phyloP scores from a whole-genome alignment of 2,797 vertebrate genomes.

The Poeciliopsis gracilis region DNA sequence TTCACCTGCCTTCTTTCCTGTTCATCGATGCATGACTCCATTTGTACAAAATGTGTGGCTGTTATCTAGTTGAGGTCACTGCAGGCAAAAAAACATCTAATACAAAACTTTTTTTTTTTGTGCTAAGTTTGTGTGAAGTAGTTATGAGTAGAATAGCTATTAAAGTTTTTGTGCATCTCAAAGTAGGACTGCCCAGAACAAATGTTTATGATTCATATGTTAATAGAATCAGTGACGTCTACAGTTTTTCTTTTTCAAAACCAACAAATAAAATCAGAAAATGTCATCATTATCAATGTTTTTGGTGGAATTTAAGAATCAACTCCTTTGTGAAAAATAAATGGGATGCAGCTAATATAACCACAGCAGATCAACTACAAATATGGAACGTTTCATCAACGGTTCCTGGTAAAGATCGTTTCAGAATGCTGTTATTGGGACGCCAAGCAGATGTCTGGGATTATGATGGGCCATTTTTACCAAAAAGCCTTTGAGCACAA shows the following conservation, averaged over 20 bases:
- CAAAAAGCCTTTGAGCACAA: not conserved
- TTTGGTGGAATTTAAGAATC: not conserved
- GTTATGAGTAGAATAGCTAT: not conserved
- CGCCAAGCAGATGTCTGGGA: not conserved
- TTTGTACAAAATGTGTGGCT: not conserved
- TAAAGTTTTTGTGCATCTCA: not conserved
- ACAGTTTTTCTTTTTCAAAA: not conserved
- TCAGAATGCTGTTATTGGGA: not conserved
- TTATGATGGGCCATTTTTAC: not conserved
- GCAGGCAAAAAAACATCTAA: not conserved
- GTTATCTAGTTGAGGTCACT: constrained; percentile 5
- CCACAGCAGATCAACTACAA: not conserved
- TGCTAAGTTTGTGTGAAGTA: not conserved
- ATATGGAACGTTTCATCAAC: not conserved
- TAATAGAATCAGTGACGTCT: not conserved
- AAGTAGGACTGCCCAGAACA: not conserved
- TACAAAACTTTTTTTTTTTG: not conserved
- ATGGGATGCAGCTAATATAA: not conserved
- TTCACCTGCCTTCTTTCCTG: constrained; percentile 16
- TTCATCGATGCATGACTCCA: not conserved
- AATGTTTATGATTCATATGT: not conserved
- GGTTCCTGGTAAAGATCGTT: not conserved
- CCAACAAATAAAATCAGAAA: not conserved
- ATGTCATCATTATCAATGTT: not conserved
- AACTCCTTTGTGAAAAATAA: too few species aligned